Evolutionary conservation across 2,797 vertebrate species (phyloP).

Genomic region (Harpagifer antarcticus): DNA sequence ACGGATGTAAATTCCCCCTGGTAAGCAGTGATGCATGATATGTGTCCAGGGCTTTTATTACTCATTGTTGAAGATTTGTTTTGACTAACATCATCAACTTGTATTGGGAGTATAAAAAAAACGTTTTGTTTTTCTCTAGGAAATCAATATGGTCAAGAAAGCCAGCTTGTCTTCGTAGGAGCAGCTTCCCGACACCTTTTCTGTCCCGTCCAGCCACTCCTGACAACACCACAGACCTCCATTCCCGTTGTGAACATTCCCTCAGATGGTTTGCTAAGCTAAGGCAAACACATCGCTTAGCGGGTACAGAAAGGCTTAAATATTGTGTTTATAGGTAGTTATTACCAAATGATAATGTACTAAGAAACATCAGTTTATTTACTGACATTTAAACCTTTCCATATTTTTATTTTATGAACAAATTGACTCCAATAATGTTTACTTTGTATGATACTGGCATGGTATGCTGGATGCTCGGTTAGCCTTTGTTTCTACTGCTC

Average conservation of each 20-base stretch:
- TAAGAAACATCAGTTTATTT: slow-evolving; percentile 37
- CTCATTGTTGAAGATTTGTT: not conserved
- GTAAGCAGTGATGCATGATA: too few species aligned
- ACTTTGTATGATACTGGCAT: slow-evolving; percentile 40
- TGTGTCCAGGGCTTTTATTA: too few species aligned
- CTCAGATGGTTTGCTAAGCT: slow-evolving; percentile 55
- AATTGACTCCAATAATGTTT: slow-evolving; percentile 48
- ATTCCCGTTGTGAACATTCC: slow-evolving; percentile 77
- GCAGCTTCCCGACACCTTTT: slow-evolving; percentile 6
- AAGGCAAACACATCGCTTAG: slow-evolving; percentile 12
- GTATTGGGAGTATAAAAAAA: not conserved
- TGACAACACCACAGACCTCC: slow-evolving; percentile 55
- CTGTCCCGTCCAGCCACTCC: slow-evolving; percentile 61
- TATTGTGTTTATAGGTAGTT: slow-evolving; percentile 38
- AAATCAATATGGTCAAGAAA: slow-evolving; percentile 79
- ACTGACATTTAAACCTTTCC: slow-evolving; percentile 15
- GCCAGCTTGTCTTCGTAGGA: slow-evolving; percentile 63
- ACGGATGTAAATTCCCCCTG: too few species aligned
- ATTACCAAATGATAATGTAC: slow-evolving; percentile 25
- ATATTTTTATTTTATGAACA: slow-evolving; percentile 41
- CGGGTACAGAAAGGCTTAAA: slow-evolving; percentile 26
- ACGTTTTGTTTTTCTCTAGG: slow-evolving; percentile 54
- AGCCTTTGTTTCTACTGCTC: not conserved
- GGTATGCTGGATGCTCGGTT: not conserved
- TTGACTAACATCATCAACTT: not conserved